Conservation (phyloP, 2,888 invertebrate species). For the Empis stercorea region DNA sequence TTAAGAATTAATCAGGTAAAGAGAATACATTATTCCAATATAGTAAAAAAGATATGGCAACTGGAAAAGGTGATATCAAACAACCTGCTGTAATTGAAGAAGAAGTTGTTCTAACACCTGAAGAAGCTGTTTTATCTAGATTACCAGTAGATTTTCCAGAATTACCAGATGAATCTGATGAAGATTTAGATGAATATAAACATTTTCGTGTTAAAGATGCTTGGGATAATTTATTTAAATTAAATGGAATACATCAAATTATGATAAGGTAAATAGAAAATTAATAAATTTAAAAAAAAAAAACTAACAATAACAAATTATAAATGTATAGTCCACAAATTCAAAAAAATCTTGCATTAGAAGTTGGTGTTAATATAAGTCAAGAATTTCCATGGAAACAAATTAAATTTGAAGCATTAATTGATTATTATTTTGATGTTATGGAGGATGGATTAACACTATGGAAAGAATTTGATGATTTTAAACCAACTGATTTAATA, state of each 20-base stretch:
- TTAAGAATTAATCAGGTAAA: no score
- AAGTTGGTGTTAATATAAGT: slow-evolving; percentile 54
- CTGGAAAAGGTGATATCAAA: slow-evolving; percentile 9
- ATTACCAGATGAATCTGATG: slow-evolving; percentile 10
- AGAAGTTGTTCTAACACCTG: slow-evolving; percentile 4
- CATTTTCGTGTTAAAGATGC: slow-evolving; percentile 6
- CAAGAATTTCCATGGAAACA: slow-evolving; percentile 63
- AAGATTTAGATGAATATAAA: slow-evolving; percentile 10
- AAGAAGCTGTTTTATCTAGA: not conserved
- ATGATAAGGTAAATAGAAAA: slow-evolving; percentile 8
- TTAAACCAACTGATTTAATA: slow-evolving; percentile 33
- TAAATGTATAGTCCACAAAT: slow-evolving; percentile 3
- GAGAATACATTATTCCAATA: not conserved
- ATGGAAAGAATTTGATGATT: slow-evolving; percentile 34
- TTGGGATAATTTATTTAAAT: slow-evolving; percentile 4
- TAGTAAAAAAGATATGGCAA: not conserved
- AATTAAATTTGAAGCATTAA: slow-evolving; percentile 45
- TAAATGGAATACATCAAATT: slow-evolving; percentile 7
- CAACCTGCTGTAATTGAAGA: slow-evolving; percentile 15
- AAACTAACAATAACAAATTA: not conserved
- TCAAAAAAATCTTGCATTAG: slow-evolving; percentile 41
- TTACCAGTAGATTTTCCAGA: not conserved
- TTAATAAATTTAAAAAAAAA: not conserved
- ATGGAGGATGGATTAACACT: slow-evolving; percentile 31
- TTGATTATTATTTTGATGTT: slow-evolving; percentile 43